Evolutionary conservation across 2,888 invertebrate species (phyloP).

Genomic region (Kuschelorhynchus macadamiae): DNA sequence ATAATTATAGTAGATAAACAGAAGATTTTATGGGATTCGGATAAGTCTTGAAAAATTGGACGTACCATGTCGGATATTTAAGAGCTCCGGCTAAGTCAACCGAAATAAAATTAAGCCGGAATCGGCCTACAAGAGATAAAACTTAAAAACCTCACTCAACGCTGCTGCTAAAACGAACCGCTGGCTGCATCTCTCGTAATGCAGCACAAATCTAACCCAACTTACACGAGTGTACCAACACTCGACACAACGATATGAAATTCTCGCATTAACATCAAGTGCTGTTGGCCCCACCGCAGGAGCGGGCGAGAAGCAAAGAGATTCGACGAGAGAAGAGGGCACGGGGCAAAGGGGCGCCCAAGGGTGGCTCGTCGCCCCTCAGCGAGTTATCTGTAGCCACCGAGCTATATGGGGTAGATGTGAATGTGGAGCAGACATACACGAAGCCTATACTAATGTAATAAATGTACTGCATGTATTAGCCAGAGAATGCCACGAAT

Average conservation of each 20-base stretch:
- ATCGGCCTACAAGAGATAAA: neutral
- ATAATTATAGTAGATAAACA: too few relatives aligned
- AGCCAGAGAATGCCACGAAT: conserved; percentile 56
- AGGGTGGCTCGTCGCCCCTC: conserved; percentile 18
- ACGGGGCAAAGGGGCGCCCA: neutral
- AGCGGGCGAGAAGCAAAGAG: conserved; percentile 47
- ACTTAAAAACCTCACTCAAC: neutral
- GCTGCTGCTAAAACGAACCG: neutral
- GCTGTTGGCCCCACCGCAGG: conserved; percentile 36
- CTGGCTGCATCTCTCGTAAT: conserved; percentile 8
- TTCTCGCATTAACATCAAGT: conserved; percentile 46
- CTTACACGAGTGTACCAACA: conserved; percentile 37
- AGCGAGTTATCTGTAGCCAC: conserved; percentile 58
- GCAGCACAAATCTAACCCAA: conserved; percentile 28
- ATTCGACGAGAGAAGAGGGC: conserved; percentile 38
- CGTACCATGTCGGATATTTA: too few relatives aligned
- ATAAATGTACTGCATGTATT: conserved; percentile 66
- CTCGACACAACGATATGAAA: conserved; percentile 45
- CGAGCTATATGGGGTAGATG: conserved; percentile 51
- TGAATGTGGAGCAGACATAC: conserved; percentile 58
- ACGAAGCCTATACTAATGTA: conserved; percentile 61
- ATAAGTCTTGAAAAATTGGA: too few relatives aligned
- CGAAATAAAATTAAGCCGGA: too few relatives aligned
- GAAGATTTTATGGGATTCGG: too few relatives aligned
- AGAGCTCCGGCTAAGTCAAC: too few relatives aligned